Percentiles rank a stretch among this genome's conserved stretches.
phyloP scores from a whole-genome alignment of 2,797 vertebrate genomes.

The Premnoplex brunnescens region DNA sequence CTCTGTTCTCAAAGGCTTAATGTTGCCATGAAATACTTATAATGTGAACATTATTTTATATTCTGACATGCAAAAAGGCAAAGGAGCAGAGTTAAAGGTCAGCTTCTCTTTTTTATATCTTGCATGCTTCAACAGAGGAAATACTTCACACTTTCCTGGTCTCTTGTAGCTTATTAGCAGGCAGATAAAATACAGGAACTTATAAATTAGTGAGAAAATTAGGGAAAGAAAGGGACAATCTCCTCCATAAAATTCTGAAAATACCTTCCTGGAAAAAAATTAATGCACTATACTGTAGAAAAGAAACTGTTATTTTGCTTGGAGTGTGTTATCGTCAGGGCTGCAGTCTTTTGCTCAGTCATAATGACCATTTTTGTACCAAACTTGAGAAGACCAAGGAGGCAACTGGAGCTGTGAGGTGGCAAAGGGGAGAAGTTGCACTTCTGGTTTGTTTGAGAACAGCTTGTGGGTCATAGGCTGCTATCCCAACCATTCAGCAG shows the following conservation, averaged over 20 bases:
- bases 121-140: not conserved
- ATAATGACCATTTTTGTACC: not conserved
- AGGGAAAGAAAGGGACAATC: not conserved
- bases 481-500: not conserved
- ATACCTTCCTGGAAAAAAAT: not conserved
- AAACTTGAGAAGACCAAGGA: not conserved
- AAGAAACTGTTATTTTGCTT: not conserved
- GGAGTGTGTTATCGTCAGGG: not conserved
- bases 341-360: not conserved
- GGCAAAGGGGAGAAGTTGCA: not conserved
- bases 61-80: not conserved
- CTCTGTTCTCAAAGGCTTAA: not conserved
- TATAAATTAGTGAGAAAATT: not conserved
- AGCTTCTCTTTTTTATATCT: not conserved
- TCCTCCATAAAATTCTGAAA: not conserved
- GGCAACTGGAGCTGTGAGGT: not conserved
- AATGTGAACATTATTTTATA: not conserved
- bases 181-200: not conserved
- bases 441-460: not conserved
- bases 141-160: not conserved
- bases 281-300: not conserved
- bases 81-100: not conserved
- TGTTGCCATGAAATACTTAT: not conserved
- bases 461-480: not conserved
- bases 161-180: not conserved